These are phyloP conservation scores for Cryptotermes secundus DNA, from an alignment of 1,140 invertebrate genomes.

Conservation along the genomic window DNA sequence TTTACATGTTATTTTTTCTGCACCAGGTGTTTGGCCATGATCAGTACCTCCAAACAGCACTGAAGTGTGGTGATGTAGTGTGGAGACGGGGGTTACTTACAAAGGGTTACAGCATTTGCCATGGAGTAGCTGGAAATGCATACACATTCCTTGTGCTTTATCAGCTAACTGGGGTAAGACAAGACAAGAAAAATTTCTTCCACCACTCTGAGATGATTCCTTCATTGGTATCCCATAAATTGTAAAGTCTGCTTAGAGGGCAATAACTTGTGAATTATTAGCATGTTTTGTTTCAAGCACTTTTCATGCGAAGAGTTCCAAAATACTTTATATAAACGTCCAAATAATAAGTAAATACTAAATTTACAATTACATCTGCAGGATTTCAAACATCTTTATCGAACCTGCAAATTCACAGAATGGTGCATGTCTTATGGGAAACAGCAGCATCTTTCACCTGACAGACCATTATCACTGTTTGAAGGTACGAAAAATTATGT, in stretches of 20 bases:
- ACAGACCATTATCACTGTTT: constrained; percentile 81
- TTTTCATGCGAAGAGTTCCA: too few species aligned
- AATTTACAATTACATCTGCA: constrained; percentile 44
- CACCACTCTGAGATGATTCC: not conserved
- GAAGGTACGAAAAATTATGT: constrained; percentile 63
- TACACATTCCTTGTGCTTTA: constrained; percentile 83
- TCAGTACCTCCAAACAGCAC: constrained; percentile 72
- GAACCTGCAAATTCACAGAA: constrained; percentile 77
- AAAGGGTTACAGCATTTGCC: constrained; percentile 91
- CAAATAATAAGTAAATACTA: too few species aligned
- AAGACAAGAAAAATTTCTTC: not conserved
- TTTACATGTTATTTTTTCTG: constrained; percentile 35
- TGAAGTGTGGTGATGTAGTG: constrained; percentile 72
- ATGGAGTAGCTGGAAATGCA: constrained; percentile 89
- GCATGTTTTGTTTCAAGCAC: too few species aligned
- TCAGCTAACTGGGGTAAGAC: constrained; percentile 70
- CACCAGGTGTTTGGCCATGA: constrained; percentile 67
- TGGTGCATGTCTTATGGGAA: constrained; percentile 77
- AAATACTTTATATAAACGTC: too few species aligned
- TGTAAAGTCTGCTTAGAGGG: too few species aligned
- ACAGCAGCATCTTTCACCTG: constrained; percentile 66
- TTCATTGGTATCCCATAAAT: not conserved
- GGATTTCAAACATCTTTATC: constrained; percentile 69
- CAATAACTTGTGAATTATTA: too few species aligned
- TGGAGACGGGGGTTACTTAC: constrained; percentile 83